Conservation (phyloP, 1,140 invertebrate genomes). For the Agraylea sexmaculata region DNA sequence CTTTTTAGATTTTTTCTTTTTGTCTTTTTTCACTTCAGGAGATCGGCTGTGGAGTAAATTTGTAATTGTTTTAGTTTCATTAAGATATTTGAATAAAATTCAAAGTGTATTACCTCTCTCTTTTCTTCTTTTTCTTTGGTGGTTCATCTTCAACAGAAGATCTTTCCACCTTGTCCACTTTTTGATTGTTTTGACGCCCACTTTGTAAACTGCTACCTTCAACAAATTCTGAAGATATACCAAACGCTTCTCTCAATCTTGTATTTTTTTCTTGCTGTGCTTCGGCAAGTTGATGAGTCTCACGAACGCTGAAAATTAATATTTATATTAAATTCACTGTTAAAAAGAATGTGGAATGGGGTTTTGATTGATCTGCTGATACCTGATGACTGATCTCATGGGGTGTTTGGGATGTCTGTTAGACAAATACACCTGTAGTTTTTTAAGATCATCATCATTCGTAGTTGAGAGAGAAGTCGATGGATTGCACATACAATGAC, state of each 20-base stretch:
- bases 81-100: too few species aligned
- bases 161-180: too few species aligned
- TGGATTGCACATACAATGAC: conserved; percentile 27
- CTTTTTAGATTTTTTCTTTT: conserved; percentile 58
- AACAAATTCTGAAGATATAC: conserved; percentile 86
- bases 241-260: conserved; percentile 83
- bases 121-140: too few species aligned
- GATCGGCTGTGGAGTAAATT: too few species aligned
- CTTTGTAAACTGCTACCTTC: conserved; percentile 89
- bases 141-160: too few species aligned
- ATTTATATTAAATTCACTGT: conserved; percentile 12
- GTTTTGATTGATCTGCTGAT: background rate
- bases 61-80: too few species aligned
- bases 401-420: conserved; percentile 38
- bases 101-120: too few species aligned
- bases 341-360: background rate
- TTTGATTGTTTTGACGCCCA: too few species aligned
- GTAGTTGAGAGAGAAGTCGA: conserved; percentile 23
- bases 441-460: conserved; percentile 28
- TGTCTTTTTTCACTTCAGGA: conserved; percentile 49
- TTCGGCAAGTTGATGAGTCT: conserved; percentile 91
- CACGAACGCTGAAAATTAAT: conserved; percentile 63
- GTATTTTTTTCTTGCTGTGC: conserved; percentile 96
- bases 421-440: conserved; percentile 43
- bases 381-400: conserved; percentile 52